Evolutionary conservation across 2,113 vertebrate species (phyloP), one percentile per base, ranked within the genome.

Genomic region (Serilophus lunatus): DNA sequence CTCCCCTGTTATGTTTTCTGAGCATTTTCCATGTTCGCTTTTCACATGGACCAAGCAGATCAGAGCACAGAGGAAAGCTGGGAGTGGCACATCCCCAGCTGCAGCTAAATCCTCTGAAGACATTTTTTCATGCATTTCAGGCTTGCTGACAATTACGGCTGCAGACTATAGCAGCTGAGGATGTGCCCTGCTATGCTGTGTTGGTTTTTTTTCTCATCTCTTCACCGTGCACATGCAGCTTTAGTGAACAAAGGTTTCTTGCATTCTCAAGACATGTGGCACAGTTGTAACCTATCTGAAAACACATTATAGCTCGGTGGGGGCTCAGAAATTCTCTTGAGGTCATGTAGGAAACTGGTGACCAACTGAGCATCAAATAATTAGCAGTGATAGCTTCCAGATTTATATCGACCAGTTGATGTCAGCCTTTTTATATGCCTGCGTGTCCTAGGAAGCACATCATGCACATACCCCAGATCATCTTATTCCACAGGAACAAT

Each of bases 381-480:
- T 51, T 31, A 65, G 51, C 40, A 64, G 23, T 59, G 40, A 9
- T 1, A 76, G 50, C 69, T 91, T 82, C 61, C 36, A 65, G n/a
- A 50, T 77, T 86, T 35, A 3, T 22, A 12, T 3, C 2, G 10
- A 7, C 13, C 12, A 6, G 18, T 35, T 74, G 38, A 49, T 85
- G 66, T 70, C 79, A 77, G 36, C 44, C 36, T 36, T 86, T 86
- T 12, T 28, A 13, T 42, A 23, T 53, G 22, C 13, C 57, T 29
- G 38, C 8, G 0, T 60, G 80, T 63, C 68, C 38, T 42, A 35
- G 38, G 40, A n/a, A 75, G 51, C n/a, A 35, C 64, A 47, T 64
- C 56, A 5, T 4, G 2, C 42, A 3, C 0, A 0, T 36, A 18
- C 10, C 56, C 0, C 0, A n/a, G 56, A 40, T 64, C 40, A 3